Evolutionary conservation across 2,113 vertebrate species (phyloP), one percentile per base, ranked within the genome.

Genomic region (Triplophysa siluroides): DNA sequence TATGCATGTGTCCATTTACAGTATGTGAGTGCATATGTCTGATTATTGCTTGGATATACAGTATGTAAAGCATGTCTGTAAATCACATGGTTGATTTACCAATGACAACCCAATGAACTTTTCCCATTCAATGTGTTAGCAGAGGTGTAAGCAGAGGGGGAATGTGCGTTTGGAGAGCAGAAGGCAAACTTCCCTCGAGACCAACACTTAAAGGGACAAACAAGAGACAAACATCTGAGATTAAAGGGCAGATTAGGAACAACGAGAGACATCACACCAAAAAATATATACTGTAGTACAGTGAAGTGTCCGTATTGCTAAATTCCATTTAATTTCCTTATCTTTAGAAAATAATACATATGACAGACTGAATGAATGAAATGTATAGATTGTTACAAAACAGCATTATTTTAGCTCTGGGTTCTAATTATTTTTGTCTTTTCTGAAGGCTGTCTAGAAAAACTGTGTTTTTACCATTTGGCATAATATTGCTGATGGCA

Each of bases 401-500:
- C 60, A 3, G 12, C 12, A 41, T 33, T n/a, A 38, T 52, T 38
- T 56, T 33, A 21, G 11, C 52, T 60, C 18, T 10, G 18, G 9
- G 2, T 19, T 16, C 61, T 41, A 41, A 41, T 60, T 6, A 1
- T 62, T 58, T 47, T 75, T 24, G 56, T 38, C 11, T 9, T 75
- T 75, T 63, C 2, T 63, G 10, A 75, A 26, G 5, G 9, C 14
- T 52, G 45, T 24, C 14, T 52, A 21, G 45, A 50, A 29, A 26
- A 19, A 65, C 23, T 76, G 74, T 33, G 23, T 16, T 19, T 76
- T 65, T 10, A 54, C 38, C 52, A 43, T 77, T 65, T 77, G 61
- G 38, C 61, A 54, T 61, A 74, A 47, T 63, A 63, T 76, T 38
- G 45, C 75, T 54, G 43, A 77, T 65, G 47, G 43, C 75, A 65